Evolutionary conservation across 2,888 invertebrate species (phyloP).

Genomic region (Stenolophus ochropezus): DNA sequence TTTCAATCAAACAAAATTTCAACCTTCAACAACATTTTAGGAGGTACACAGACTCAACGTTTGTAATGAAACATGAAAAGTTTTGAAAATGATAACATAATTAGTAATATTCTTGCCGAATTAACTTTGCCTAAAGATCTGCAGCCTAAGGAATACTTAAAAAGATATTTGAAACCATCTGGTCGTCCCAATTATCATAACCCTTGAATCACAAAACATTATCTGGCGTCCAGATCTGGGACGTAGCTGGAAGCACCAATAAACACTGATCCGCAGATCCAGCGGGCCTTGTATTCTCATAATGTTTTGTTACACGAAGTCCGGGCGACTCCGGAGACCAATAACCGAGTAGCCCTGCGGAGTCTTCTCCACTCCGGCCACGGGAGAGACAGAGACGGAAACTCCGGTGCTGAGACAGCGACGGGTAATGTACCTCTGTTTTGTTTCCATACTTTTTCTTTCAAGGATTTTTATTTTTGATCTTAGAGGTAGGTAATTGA

Average conservation of each 20-base stretch:
- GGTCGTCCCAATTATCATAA: conserved; percentile 21
- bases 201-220: conserved; percentile 40
- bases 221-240: not conserved
- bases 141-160: not conserved
- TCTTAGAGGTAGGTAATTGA: conserved; percentile 33
- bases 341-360: conserved; percentile 49
- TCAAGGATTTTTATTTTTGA: conserved; percentile 32
- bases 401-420: conserved; percentile 16
- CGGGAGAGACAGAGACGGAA: not conserved
- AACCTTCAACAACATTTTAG: too few relatives aligned
- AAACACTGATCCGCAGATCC: conserved; percentile 49
- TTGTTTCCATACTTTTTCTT: not conserved
- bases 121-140: too few relatives aligned
- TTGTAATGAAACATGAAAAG: too few relatives aligned
- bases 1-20: too few relatives aligned
- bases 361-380: not conserved
- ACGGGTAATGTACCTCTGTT: conserved; percentile 13
- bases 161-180: conserved; percentile 8
- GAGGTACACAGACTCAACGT: too few relatives aligned
- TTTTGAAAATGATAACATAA: too few relatives aligned
- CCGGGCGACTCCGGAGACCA: conserved; percentile 46
- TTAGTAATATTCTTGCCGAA: too few relatives aligned
- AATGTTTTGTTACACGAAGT: conserved; percentile 52
- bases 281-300: conserved; percentile 46
- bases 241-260: conserved; percentile 33